These are phyloP conservation scores for Sinodicranocentrus sp. DNA, from an alignment of 2,888 invertebrate species.

Conservation along the genomic window DNA sequence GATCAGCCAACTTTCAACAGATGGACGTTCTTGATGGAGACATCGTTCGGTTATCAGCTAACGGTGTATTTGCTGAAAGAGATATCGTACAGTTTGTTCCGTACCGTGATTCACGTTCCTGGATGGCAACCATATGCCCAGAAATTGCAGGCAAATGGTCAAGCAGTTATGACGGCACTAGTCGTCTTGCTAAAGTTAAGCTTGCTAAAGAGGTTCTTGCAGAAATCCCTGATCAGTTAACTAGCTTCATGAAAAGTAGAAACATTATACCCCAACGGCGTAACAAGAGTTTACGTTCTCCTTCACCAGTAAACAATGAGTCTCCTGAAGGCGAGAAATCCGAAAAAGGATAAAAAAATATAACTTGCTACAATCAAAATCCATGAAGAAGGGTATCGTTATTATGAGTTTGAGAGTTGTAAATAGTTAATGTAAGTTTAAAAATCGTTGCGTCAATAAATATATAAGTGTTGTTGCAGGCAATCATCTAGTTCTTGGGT, in stretches of 20 bases:
- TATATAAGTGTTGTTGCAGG: no score
- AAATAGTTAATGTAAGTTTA: no score
- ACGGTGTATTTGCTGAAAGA: slow-evolving; percentile 79
- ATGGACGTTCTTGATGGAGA: slow-evolving; percentile 82
- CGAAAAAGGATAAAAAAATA: no score
- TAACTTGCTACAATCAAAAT: no score
- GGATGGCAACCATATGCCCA: slow-evolving; percentile 74
- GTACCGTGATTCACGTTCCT: slow-evolving; percentile 72
- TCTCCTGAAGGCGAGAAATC: no score
- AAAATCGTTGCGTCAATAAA: no score
- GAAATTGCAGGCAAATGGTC: slow-evolving; percentile 75
- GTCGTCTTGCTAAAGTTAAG: slow-evolving; percentile 73
- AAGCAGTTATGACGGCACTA: slow-evolving; percentile 71
- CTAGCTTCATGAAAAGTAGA: slow-evolving; percentile 80
- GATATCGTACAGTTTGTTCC: slow-evolving; percentile 84
- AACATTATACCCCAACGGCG: slow-evolving; percentile 80
- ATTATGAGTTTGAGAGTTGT: no score
- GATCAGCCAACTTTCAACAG: slow-evolving; percentile 80
- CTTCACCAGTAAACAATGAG: no score
- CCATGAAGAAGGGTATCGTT: no score
- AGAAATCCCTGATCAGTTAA: slow-evolving; percentile 81
- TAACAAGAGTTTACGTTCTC: no score
- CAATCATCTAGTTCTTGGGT: no score
- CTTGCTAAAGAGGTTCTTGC: slow-evolving; percentile 82
- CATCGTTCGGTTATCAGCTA: slow-evolving; percentile 76